Evolutionary conservation across 64 coral and sea anemone species (phyloP).

Genomic region (Stichodactyla helianthus): DNA sequence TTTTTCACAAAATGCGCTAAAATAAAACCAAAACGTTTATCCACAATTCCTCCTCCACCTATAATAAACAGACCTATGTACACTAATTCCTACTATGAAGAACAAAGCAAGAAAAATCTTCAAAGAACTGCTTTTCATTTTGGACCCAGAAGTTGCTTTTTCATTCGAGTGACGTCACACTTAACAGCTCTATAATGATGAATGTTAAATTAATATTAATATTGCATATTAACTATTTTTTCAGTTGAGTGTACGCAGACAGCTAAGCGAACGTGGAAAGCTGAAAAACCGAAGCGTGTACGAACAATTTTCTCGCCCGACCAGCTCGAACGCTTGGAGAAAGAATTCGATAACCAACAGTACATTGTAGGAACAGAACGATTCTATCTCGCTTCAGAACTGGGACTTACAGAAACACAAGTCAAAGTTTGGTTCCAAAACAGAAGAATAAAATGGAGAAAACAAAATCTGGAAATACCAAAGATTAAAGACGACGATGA

Average conservation of each 20-base stretch:
- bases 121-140: too few relatives aligned
- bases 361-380: slow-evolving; percentile 53
- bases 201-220: too few relatives aligned
- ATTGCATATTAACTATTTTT: neutral
- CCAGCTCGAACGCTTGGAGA: slow-evolving; percentile 54
- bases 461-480: slow-evolving; percentile 19
- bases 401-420: slow-evolving; percentile 61
- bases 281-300: slow-evolving; percentile 42
- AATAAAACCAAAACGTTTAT: too few relatives aligned
- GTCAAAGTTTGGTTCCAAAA: slow-evolving; percentile 72
- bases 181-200: too few relatives aligned
- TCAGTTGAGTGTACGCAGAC: neutral
- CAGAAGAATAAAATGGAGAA: slow-evolving; percentile 57
- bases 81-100: too few relatives aligned
- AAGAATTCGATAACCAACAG: slow-evolving; percentile 56
- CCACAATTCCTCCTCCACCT: too few relatives aligned
- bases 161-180: too few relatives aligned
- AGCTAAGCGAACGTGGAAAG: slow-evolving; percentile 2
- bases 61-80: too few relatives aligned
- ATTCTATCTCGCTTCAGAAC: slow-evolving; percentile 48
- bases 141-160: too few relatives aligned
- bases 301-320: slow-evolving; percentile 55
- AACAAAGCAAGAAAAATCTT: too few relatives aligned
- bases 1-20: too few relatives aligned
- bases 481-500: neutral